Evolutionary conservation across 1,140 invertebrate species (phyloP), one percentile per base, ranked within the genome.

Genomic region (Aphaenogaster floridana): DNA sequence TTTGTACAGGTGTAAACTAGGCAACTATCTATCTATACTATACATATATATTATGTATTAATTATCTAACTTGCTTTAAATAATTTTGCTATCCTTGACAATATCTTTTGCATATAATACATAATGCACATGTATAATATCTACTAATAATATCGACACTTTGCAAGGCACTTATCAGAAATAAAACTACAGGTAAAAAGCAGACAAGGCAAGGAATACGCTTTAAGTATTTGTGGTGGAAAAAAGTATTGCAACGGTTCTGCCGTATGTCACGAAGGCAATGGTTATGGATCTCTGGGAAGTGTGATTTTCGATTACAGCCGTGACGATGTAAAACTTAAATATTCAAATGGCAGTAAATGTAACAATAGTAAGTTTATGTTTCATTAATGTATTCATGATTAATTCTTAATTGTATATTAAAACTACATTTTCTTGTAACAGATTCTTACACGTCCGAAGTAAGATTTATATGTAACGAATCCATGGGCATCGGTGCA

Each of bases 261-360:
- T 11, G 87, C 91, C 1, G 45, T 95, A 42, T 95, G 94, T 63
- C 85, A 92, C 48, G 86, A 72, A 42, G 69, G 68, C 2, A 89
- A 88, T 15, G 76, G 76, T 21, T 94, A 94, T 71, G 94, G 93
- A 78, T 92, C 92, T 0, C 39, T 91, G 6, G 77, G 71, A 13
- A 89, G 83, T 54, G 93, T 94, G n/a, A 66, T 92, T 74, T 91
- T 92, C 42, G 91, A 93, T 78, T 93, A 94, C 54, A 88, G 86
- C 15, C 88, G 84, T 79, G 77, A 94, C 68, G 59, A 87, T 13
- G 88, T 94, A 54, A 91, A 89, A 81, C 84, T 95, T 7, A 83
- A 91, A 59, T 94, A 91, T 72, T 69, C 68, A n/a, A 92, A 93
- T 88, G 90, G 92, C 64, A 88, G 89, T 52, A 89, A 89, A 86